Evolutionary conservation across 2,888 invertebrate genomes (phyloP), one percentile per base, ranked within the genome.

Genomic region (Mystacides longicornis): DNA sequence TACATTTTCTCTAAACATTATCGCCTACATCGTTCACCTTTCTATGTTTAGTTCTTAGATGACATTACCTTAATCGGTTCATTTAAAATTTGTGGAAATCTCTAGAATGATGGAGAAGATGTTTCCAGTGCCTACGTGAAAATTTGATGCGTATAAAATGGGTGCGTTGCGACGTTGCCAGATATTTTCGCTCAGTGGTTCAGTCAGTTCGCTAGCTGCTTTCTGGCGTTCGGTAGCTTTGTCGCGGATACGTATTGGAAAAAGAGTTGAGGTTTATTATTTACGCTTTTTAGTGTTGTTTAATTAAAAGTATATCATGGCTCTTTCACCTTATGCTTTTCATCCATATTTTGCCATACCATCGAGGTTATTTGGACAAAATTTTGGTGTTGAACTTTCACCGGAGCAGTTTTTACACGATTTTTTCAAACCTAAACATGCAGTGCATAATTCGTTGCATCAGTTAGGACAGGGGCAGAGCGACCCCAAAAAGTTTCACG

Each of bases 401-500:
- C 51, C 51, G 14, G 48, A 52, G 3, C 42, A 56, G n/a, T 23
- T 21, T 7, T 23, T 46, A 5, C 23, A 43, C 27, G 50, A 54
- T 20, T 50, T 45, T 23, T 50, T 49, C 45, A 27, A 31, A 9
- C 37, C 49, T 18, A 18, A 31, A 16, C 50, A 50, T 7, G 23
- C 23, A 21, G 16, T 20, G 4, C 48, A 22, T n/a, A 21, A 19
- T 23, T 45, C 23, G 9, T 14, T 23, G n/a, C 52, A 23, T 46
- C 46, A 46, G 20, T 4, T 20, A 5, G 19, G 19, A 16, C 45
- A 7, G 3, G 20, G 20, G 27, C 46, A 23, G 20, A 18, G 11
- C 3, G 16, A 19, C 23, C 80, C 81, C n/a, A 81, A 85, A 64
- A 83, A 83, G 57, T 86, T 85, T 60, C 83, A 85, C 66, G 84